Percentiles rank a stretch among this genome's conserved stretches.
These are phyloP conservation scores for Decapterus maruadsi DNA, from an alignment of 2,797 vertebrate species.

Conservation along the genomic window DNA sequence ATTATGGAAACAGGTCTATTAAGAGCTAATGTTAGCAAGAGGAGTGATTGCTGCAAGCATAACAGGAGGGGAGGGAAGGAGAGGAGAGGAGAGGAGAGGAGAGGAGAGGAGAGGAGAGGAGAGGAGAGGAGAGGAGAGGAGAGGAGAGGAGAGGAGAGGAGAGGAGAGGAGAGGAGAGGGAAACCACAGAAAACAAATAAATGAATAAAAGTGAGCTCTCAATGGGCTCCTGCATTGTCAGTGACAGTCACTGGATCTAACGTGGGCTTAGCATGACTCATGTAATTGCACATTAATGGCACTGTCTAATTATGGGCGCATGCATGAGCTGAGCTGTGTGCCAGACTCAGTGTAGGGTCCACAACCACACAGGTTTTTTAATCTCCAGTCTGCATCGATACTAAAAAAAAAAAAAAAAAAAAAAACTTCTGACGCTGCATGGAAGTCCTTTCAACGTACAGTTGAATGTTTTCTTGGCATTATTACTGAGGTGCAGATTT, in stretches of 20 bases:
- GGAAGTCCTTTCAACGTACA: background rate
- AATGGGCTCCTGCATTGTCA: conserved; percentile 14
- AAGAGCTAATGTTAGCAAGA: background rate
- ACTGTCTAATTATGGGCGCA: conserved; percentile 61
- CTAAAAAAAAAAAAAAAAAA: conserved; percentile 18
- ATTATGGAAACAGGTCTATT: background rate
- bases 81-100: no score
- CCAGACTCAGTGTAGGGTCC: conserved; percentile 40
- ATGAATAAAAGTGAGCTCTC: conserved; percentile 14
- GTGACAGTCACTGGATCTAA: conserved; percentile 30
- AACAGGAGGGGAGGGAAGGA: background rate
- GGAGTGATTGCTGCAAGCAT: background rate
- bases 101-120: background rate
- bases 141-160: background rate
- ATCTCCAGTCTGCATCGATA: conserved; percentile 34
- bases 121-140: background rate
- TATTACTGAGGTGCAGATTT: background rate
- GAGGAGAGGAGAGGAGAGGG: conserved; percentile 1
- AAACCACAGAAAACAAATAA: conserved; percentile 17
- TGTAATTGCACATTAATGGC: conserved; percentile 78
- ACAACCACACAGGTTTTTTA: conserved; percentile 39
- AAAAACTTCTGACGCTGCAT: background rate
- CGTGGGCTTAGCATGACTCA: conserved; percentile 71
- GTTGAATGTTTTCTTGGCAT: conserved; percentile 5
- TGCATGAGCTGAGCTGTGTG: conserved; percentile 34